Conservation (phyloP, 2,797 vertebrate genomes). For the Semotilus atromaculatus region DNA sequence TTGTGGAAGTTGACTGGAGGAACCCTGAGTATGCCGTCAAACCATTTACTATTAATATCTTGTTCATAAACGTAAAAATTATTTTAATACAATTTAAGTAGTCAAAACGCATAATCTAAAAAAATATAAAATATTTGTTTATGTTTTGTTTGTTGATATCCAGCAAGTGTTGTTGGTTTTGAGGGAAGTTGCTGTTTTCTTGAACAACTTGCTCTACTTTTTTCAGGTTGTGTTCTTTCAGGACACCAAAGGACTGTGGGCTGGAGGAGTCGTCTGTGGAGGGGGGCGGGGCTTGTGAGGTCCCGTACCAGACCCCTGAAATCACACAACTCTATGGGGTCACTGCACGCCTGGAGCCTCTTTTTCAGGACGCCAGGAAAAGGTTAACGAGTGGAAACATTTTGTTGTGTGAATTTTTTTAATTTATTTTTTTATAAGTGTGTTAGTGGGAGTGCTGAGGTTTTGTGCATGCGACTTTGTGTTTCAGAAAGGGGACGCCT, state of each 20-base stretch:
- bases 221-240: conserved; percentile 83
- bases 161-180: background rate
- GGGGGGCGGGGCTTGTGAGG: conserved; percentile 75
- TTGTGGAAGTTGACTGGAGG: conserved; percentile 94
- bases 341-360: conserved; percentile 83
- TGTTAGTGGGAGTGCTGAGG: background rate
- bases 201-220: conserved; percentile 7
- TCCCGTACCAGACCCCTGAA: conserved; percentile 86
- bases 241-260: conserved; percentile 72
- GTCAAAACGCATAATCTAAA: background rate
- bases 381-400: conserved; percentile 73
- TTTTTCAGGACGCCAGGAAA: conserved; percentile 88
- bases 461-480: conserved; percentile 13
- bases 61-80: background rate
- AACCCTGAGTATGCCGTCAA: conserved; percentile 83
- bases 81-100: background rate
- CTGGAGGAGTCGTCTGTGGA: conserved; percentile 61
- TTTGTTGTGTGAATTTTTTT: background rate
- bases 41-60: background rate
- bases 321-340: conserved; percentile 88
- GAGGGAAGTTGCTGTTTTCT: background rate
- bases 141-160: background rate
- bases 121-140: background rate
- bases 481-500: conserved; percentile 85
- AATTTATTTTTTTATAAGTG: background rate